Evolutionary conservation across 2,113 vertebrate species (phyloP), one percentile per base, ranked within the genome.

Genomic region (Papio anubis): DNA sequence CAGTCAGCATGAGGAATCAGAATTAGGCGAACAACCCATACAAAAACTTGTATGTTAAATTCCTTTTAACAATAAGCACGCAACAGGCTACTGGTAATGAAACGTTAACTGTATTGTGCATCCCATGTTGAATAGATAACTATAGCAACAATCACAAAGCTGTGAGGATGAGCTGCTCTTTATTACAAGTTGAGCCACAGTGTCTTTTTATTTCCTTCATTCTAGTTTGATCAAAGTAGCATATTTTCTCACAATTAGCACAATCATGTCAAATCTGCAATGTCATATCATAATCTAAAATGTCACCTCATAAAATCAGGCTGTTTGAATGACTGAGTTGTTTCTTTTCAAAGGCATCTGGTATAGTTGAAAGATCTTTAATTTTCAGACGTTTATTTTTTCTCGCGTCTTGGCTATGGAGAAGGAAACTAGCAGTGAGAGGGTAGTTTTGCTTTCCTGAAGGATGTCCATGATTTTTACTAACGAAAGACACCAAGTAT

Each of bases 21-120:
- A 99, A 98, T 98, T 98, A 98, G 97, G 96, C 21, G 93, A 96
- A 96, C 88, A 98, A 98, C 96, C 95, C 96, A 97, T 97, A 98
- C 4, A 5, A 97, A 98, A 97, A 95, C 94, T 94, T 95, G 96
- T 87, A 94, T 97, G 97, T 98, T 98, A 98, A 96, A 97, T 97
- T 97, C 70, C 92, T 97, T 97, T 98, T 96, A 96, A 97, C 97
- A 92, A 96, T 82, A 84, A 98, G 88, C 78, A 70, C 82, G 97
- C 98, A 97, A 98, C 91, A 97, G 98, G 96, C 98, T 98, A 85
- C 94, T 96, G 89, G 98, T 98, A 97, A 97, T 32, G 90, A 98
- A 88, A 61, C 52, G 50, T 97, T 98, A 97, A 98, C 94, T 55
- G 81, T 45, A 92, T 83, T 66, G 52, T 89, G 95, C 84, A 94